Evolutionary conservation across 2,888 invertebrate species (phyloP), one percentile per base, ranked within the genome.

Genomic region (Lochmaea crataegi): DNA sequence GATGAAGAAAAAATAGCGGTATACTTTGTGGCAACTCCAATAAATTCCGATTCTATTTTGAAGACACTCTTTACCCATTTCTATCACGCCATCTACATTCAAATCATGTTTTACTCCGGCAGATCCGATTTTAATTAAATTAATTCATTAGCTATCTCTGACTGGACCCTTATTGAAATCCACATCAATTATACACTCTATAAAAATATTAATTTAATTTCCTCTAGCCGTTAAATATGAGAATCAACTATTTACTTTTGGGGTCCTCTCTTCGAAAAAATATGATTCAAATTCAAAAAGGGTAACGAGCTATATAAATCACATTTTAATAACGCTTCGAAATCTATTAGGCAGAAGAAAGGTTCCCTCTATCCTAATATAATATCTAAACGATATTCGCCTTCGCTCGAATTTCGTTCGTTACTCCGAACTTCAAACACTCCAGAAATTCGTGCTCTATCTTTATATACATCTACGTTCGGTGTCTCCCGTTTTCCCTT

Each of bases 231-330:
- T 45, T 45, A 14, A 45, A 12, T 12, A 3, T 5, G 45, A 45
- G 12, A 14, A 45, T 45, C 45, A 11, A 45, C 14, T 12, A 45
- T 45, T 45, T 45, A 63, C 53, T 64, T 70, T n/a, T 63, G 58
- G 38, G 41, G 53, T n/a, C 42, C 7, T 38, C 26, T 65, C 48
- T 51, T 48, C 10, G 22, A 14, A 70, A n/a, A 57, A 57, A 70
- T 45, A 51, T 32, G 51, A 70, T 70, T 70, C 64, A 70, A 70
- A 64, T 70, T 70, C 53, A 38, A 63, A 18, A 70, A 70, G 70
- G 70, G 70, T 42, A 64, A 42, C 26, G 10, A 65, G 64, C 53
- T 18, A 64, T 18, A 64, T 70, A 53, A 70, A 70, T 70, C 70
- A 70, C 63, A 53, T 53, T 64, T 70, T 60, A 57, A 45, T 51